These are phyloP conservation scores for Gallinago nigripennis DNA, from an alignment of 2,797 vertebrate species.

Conservation along the genomic window DNA sequence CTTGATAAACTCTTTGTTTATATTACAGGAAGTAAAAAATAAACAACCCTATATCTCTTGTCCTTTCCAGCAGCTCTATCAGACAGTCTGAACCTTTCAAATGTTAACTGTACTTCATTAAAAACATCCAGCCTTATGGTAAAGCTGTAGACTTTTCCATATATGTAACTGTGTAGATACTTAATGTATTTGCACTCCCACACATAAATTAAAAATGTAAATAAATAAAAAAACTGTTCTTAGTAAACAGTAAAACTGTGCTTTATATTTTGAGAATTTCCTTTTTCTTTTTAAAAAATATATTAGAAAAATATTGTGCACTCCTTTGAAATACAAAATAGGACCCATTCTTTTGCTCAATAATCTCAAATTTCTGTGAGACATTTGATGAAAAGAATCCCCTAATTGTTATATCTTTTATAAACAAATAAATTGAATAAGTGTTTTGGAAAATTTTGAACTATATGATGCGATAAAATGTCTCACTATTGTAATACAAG, in stretches of 20 bases:
- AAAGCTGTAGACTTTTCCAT: background rate
- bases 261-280: background rate
- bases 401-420: rapidly evolving
- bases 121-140: background rate
- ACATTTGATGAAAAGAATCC: background rate
- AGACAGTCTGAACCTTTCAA: background rate
- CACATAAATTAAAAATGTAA: background rate
- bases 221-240: constrained; percentile 5
- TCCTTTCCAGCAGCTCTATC: background rate
- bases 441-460: background rate
- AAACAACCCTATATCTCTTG: background rate
- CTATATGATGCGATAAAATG: background rate
- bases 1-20: background rate
- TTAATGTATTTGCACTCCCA: background rate
- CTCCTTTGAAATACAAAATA: background rate
- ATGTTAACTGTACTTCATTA: background rate
- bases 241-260: background rate
- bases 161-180: background rate
- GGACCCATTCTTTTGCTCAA: background rate
- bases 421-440: background rate
- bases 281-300: background rate
- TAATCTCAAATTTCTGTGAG: background rate
- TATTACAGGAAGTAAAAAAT: background rate
- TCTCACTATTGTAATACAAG: background rate
- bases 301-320: background rate